Evolutionary conservation across 2,797 vertebrate species (phyloP), one percentile per base, ranked within the genome.

Genomic region (Argentina silus): DNA sequence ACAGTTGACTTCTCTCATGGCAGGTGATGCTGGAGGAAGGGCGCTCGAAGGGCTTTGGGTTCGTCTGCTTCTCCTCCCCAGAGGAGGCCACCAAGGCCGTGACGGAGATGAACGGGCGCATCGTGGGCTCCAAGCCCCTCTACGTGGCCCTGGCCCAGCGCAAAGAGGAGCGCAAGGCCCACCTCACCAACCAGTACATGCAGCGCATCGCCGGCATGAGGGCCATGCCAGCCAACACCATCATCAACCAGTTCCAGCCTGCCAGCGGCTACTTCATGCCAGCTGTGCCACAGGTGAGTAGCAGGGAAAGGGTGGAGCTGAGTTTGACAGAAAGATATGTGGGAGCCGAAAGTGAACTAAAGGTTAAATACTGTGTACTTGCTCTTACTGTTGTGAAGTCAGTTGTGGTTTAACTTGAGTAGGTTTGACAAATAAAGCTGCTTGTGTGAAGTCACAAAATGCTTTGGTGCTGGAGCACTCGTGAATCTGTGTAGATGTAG

Each of bases 41-140:
- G 17, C 96, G 97, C 81, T 99, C 98, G 87, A 99, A 99, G 91
- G 98, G 98, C 27, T 99, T 99, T 76, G 98, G 98, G 76, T 99
- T 99, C 53, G 98, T 99, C 82, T 99, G 98, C 91, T 99, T 99
- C 93, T 99, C 98, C 43, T 99, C 98, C 67, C 98, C 98, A 0
- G 98, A 99, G 87, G 98, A 99, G 83, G 98, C 98, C 68, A 99
- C 98, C 36, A 99, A 99, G 87, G 98, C 98, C 0, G 98, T 99
- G 83, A 99, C 98, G 0, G 98, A 99, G 91, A 99, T 99, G 98
- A 99, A 99, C 0, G 98, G 98, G n/a, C 95, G 98, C 51, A 99
- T 99, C 1, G 97, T 99, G 79, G 98, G 98, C 85, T 99, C 98
- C 66, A 99, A 99, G 89, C 98, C 98, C 0, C 87, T 99, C 43